phyloP scores from a whole-genome alignment of 2,888 invertebrate genomes.

The Sturmia bella region DNA sequence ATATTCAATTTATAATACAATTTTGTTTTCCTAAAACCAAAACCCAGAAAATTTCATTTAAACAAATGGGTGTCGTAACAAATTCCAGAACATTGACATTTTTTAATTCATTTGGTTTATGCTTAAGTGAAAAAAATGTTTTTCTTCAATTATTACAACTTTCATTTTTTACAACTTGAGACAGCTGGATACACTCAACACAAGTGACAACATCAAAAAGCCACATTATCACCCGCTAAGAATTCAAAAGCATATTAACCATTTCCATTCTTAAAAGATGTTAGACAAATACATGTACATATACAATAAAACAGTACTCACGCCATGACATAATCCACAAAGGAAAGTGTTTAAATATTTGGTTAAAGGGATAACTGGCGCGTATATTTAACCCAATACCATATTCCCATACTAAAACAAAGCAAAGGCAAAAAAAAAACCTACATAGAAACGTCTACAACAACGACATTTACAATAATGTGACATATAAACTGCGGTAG shows the following conservation, averaged over 20 bases:
- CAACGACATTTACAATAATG: slow-evolving; percentile 8
- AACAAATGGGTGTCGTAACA: slow-evolving; percentile 33
- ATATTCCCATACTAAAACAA: slow-evolving; percentile 5
- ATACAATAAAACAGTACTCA: slow-evolving; percentile 23
- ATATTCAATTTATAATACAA: slow-evolving; percentile 43
- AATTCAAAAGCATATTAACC: slow-evolving; percentile 45
- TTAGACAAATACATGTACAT: slow-evolving; percentile 15
- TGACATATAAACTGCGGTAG: background rate
- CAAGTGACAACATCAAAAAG: slow-evolving; percentile 67
- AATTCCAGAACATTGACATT: slow-evolving; percentile 17
- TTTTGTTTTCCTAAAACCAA: slow-evolving; percentile 16
- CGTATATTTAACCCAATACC: slow-evolving; percentile 45
- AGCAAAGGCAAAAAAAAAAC: slow-evolving; percentile 3
- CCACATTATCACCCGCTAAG: slow-evolving; percentile 69
- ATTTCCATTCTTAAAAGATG: slow-evolving; percentile 40
- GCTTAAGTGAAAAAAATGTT: slow-evolving; percentile 4
- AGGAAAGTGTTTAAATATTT: slow-evolving; percentile 29
- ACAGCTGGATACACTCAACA: slow-evolving; percentile 63
- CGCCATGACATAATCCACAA: slow-evolving; percentile 16
- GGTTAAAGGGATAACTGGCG: slow-evolving; percentile 41
- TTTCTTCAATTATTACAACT: background rate
- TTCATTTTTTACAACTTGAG: slow-evolving; percentile 43
- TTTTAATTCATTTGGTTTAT: slow-evolving; percentile 13
- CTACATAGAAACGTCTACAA: background rate
- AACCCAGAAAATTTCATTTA: slow-evolving; percentile 1